Evolutionary conservation across 2,888 invertebrate species (phyloP).

Genomic region (Nematopogon swammerdamellus): DNA sequence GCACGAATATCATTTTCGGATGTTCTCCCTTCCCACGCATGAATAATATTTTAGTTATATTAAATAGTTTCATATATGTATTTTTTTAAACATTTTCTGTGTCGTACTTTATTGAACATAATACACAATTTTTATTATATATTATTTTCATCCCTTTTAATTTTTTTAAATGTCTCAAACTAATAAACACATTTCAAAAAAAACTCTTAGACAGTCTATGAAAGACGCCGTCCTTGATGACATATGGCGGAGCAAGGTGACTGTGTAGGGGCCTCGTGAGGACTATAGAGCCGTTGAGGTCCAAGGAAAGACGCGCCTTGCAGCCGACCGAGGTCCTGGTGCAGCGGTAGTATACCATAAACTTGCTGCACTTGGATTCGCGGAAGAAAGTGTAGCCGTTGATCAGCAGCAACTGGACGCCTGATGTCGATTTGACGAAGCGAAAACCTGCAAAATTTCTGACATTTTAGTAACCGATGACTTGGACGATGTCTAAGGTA

Average conservation of each 20-base stretch:
- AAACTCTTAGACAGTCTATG: background rate
- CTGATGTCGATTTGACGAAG: conserved; percentile 5
- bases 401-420: conserved; percentile 17
- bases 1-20: too few species aligned
- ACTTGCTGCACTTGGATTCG: conserved; percentile 12
- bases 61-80: too few species aligned
- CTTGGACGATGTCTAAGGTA: too few species aligned
- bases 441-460: background rate
- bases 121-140: too few species aligned
- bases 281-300: background rate
- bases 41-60: too few species aligned
- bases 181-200: too few species aligned
- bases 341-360: background rate
- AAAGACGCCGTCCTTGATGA: background rate
- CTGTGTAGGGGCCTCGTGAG: background rate
- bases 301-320: conserved; percentile 1
- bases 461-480: too few species aligned
- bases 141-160: too few species aligned
- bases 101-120: too few species aligned
- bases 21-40: too few species aligned
- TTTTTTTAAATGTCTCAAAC: too few species aligned
- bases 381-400: conserved; percentile 20
- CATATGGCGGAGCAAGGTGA: background rate
- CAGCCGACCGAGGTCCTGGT: background rate
- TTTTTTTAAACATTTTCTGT: too few species aligned